These are phyloP conservation scores for Apis cerana DNA, from an alignment of 1,140 invertebrate genomes.

Conservation along the genomic window DNA sequence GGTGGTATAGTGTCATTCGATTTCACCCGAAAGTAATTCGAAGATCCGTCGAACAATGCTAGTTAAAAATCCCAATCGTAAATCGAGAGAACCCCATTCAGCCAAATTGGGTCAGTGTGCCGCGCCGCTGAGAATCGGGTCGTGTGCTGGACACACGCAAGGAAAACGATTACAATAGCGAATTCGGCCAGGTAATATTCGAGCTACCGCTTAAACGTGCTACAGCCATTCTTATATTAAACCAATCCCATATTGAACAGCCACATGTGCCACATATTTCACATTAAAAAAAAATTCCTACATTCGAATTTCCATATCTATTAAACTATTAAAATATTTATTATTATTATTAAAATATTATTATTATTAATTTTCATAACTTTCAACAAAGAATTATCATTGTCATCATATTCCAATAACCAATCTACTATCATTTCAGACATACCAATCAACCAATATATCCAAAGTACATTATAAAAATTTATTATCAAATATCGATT, in stretches of 20 bases:
- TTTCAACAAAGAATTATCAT: too few species aligned
- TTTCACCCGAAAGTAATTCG: conserved; percentile 27
- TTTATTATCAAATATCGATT: too few species aligned
- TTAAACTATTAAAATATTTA: too few species aligned
- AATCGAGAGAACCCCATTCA: conserved; percentile 59
- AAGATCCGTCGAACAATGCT: conserved; percentile 43
- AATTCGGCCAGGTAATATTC: conserved; percentile 38
- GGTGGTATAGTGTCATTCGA: not conserved
- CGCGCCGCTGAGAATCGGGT: conserved; percentile 65
- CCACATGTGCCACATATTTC: not conserved
- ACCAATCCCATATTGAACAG: not conserved
- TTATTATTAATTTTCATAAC: too few species aligned
- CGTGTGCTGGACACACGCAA: conserved; percentile 68
- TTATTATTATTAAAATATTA: too few species aligned
- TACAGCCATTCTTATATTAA: not conserved
- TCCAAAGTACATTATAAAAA: too few species aligned
- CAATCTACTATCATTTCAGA: too few species aligned
- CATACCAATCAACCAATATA: too few species aligned
- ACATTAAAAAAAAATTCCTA: not conserved
- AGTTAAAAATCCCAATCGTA: conserved; percentile 53
- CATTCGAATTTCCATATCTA: not conserved
- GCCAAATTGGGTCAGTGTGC: conserved; percentile 65
- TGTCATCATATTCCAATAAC: too few species aligned
- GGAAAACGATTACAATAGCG: conserved; percentile 38
- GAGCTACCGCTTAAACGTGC: not conserved